A percentile compares a stretch with the other conserved stretches of the same genome.
phyloP scores from a whole-genome alignment of 1,140 invertebrate genomes.

The Melipona quadrifasciata region DNA sequence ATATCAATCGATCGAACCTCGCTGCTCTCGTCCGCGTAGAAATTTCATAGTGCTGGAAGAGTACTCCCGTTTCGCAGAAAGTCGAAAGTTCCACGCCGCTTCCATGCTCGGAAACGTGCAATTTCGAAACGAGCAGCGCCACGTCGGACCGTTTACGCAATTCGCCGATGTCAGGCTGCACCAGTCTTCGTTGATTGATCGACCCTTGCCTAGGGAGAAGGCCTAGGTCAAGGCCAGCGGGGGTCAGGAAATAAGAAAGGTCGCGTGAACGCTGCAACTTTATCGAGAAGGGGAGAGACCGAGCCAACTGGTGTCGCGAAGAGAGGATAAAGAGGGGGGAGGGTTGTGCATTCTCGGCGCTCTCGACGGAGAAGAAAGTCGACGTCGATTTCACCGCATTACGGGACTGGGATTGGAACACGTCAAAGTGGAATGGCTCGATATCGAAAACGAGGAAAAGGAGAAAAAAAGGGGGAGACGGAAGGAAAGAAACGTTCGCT shows the following conservation, averaged over 20 bases:
- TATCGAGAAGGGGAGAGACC: conserved; percentile 55
- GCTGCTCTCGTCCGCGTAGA: background rate
- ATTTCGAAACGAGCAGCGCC: conserved; percentile 5
- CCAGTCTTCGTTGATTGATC: conserved; percentile 69
- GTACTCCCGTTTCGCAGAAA: too few species aligned
- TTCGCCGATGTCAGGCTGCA: conserved; percentile 66
- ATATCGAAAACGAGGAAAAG: background rate
- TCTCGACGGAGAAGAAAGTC: conserved; percentile 10
- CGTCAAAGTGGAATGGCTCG: background rate
- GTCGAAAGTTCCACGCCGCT: too few species aligned
- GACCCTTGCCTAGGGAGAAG: conserved; percentile 55
- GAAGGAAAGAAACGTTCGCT: too few species aligned
- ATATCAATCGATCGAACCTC: conserved; percentile 1
- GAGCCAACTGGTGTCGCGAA: conserved; percentile 35
- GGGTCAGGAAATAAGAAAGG: conserved; percentile 70
- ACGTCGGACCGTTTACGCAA: conserved; percentile 53
- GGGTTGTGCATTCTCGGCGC: conserved; percentile 14
- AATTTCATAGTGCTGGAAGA: background rate
- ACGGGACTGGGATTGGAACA: background rate
- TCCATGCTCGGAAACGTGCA: background rate
- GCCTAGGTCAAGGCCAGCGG: conserved; percentile 73
- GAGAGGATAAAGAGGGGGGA: conserved; percentile 33
- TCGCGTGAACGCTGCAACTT: conserved; percentile 56
- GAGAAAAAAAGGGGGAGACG: too few species aligned
- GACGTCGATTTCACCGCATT: conserved; percentile 44